These are phyloP conservation scores for Neopipo cinnamomea DNA, from an alignment of 2,113 vertebrate species.

Conservation along the genomic window DNA sequence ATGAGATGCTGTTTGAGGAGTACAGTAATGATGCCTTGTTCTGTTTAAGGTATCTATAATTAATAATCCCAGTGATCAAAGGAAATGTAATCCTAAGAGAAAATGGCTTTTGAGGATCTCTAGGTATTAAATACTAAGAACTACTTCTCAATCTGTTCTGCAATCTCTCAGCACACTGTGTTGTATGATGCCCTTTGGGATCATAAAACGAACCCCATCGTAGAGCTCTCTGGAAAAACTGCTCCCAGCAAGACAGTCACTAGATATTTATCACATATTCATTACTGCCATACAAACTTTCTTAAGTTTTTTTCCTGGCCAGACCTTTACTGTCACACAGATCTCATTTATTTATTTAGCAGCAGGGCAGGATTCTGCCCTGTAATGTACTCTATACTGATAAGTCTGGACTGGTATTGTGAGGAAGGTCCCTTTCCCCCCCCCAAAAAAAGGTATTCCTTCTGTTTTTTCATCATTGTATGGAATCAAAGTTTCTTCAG, in stretches of 20 bases:
- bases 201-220: background rate
- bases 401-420: background rate
- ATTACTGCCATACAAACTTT: background rate
- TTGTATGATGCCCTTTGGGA: background rate
- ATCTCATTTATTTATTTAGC: background rate
- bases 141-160: background rate
- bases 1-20: background rate
- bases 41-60: conserved; percentile 40
- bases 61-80: conserved; percentile 30
- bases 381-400: background rate
- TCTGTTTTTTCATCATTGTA: background rate
- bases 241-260: background rate
- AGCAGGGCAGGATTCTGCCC: background rate
- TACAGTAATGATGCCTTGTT: background rate
- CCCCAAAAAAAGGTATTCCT: background rate
- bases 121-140: conserved; percentile 15
- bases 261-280: background rate
- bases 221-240: background rate
- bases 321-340: background rate
- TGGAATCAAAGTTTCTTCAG: background rate
- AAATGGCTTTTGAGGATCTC: conserved; percentile 33
- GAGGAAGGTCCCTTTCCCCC: background rate
- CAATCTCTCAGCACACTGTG: background rate
- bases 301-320: background rate
- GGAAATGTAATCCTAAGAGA: conserved; percentile 2